A percentile compares a stretch with the other conserved stretches of the same genome.
phyloP scores from a whole-genome alignment of 2,888 invertebrate species.

The Temnothorax rugatulus region DNA sequence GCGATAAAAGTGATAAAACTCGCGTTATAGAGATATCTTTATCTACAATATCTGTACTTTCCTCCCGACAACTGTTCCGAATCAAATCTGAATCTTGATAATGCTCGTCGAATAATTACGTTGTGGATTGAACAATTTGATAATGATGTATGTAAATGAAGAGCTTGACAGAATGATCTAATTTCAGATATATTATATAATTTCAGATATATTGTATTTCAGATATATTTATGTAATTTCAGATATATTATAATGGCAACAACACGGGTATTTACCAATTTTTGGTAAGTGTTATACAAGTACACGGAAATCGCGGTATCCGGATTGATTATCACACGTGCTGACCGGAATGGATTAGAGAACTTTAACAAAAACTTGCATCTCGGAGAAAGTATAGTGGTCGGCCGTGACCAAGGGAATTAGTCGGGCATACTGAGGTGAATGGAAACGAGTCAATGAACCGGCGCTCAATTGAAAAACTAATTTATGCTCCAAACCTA shows the following conservation, averaged over 20 bases:
- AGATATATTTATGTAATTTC: no score
- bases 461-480: conserved; percentile 29
- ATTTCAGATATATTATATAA: conserved; percentile 3
- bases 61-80: neutral
- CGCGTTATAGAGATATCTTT: conserved; percentile 11
- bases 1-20: neutral
- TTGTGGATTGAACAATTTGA: conserved; percentile 6
- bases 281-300: neutral
- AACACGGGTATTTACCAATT: neutral
- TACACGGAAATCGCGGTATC: neutral
- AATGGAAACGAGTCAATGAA: conserved; percentile 45
- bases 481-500: neutral
- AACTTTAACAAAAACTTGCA: neutral
- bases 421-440: conserved; percentile 20
- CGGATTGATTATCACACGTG: neutral
- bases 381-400: conserved; percentile 27
- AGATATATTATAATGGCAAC: neutral
- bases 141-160: neutral
- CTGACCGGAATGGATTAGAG: neutral
- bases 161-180: neutral
- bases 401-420: conserved; percentile 20
- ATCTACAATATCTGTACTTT: neutral
- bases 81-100: conserved; percentile 3
- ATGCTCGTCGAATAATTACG: neutral
- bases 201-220: no score